Base-by-base conservation (phyloP, 35 echinoderm and acorn worm species). In the Diadema setosum region DNA sequence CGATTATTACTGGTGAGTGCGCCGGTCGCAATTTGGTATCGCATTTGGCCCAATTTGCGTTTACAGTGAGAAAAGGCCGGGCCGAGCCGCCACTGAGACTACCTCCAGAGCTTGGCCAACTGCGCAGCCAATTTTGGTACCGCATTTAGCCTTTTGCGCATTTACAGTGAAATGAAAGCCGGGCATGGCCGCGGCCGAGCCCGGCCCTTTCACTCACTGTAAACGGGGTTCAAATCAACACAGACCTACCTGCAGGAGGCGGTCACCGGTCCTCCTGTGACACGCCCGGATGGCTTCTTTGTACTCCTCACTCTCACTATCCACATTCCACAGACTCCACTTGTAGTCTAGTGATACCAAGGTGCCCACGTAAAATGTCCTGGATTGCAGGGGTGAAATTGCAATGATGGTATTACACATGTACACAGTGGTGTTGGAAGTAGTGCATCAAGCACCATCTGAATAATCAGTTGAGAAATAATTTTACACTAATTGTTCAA, bases 251-350 rank as follows among this genome's bases (percentile, higher is more conserved):
- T 82, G n/a, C 34, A 90, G 23, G 25, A 90, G 46, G 7, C 34
- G 36, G 44, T 81, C 87, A 40, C 87, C 87, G 3, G 87, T 90
- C 6, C 87, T 52, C 42, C 73, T 55, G 56, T 83, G 52, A 34
- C 87, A 90, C 12, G 74, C 75, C 30, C 36, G 46, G 35, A 90
- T 65, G 2, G 87, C 87, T 45, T 57, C 20, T 5, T 46, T 52
- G 41, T 90, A 90, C 29, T 90, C 87, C 39, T 90, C 75, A 5
- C 48, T 65, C 11, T 58, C 78, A 61, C 83, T 56, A 14, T 90
- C 87, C 3, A 90, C 39, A 16, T 40, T 81, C 87, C 87, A 90
- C 2, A 90, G 42, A 82, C 26, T 90, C 87, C 87, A 90, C 50
- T 90, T 90, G 46, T 90, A 90, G 61, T 90, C 87, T 40, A 82